Conservation (phyloP, 2,113 vertebrate species). For the Hyaena hyaena region DNA sequence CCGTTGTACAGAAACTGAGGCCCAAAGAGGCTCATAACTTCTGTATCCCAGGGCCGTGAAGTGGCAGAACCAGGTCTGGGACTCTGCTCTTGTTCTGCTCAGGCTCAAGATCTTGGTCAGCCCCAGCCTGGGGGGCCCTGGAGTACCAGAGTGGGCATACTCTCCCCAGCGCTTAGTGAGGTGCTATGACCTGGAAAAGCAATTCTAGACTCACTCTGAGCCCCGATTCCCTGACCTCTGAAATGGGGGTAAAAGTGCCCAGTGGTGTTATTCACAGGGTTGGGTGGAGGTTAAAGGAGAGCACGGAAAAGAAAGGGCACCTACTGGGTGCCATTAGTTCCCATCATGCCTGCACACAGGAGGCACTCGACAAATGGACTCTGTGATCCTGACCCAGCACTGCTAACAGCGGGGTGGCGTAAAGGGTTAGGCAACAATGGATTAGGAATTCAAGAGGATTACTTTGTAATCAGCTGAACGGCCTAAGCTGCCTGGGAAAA, state of each 20-base stretch:
- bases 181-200: not conserved
- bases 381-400: not conserved
- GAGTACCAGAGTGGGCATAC: not conserved
- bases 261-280: not conserved
- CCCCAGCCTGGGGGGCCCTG: not conserved
- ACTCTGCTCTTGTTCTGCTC: not conserved
- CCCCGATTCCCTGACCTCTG: conserved; percentile 1
- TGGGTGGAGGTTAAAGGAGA: not conserved
- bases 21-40: not conserved
- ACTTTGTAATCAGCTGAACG: conserved; percentile 52
- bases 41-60: not conserved
- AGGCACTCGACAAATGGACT: not conserved
- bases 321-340: not conserved
- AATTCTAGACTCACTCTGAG: not conserved
- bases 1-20: not conserved
- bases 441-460: conserved; percentile 67
- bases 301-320: not conserved
- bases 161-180: not conserved
- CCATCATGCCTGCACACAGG: not conserved
- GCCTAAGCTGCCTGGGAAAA: conserved; percentile 71
- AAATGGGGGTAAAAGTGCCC: not conserved
- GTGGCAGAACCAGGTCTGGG: not conserved
- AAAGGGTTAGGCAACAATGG: conserved; percentile 34
- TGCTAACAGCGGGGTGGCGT: not conserved
- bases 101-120: not conserved